Base-by-base conservation (phyloP, 2,113 vertebrate species). In the Atlantisia rogersi region DNA sequence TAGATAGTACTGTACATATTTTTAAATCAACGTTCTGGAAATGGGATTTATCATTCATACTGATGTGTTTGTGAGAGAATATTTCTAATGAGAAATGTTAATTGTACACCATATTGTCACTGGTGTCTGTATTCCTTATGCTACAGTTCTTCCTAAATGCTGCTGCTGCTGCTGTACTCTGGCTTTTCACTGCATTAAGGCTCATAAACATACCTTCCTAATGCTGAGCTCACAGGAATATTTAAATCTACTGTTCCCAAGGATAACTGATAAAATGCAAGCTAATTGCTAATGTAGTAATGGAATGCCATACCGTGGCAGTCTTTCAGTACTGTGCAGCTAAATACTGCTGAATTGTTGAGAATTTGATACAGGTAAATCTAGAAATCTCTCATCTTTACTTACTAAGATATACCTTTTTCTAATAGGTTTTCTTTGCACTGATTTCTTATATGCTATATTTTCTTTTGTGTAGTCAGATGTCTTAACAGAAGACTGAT, bases 361-460 rank as follows among this genome's bases (percentile, higher is more conserved):
- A 90, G 85, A 94, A 93, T 56, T 92, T 82, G 67, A 55, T 95
- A 85, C 87, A 96, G 85, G 65, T 95, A 89, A 97, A 96, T 86
- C 59, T 87, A 74, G 74, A 96, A 82, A 93, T 95, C 80, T 92
- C 42, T 95, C 13, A 25, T 93, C 88, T 92, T 95, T 83, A 88
- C 73, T 89, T 92, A 32, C 85, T 83, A 68, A 84, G 75, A 83
- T 78, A 95, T n/a, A 35, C 20, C 18, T 74, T 95, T 71, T 75
- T 70, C 15, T 35, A 90, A 59, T 67, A 89, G 19, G 22, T 85
- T n/a, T 88, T 67, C 60, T 70, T 86, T 95, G 82, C 67, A 85
- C 28, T 91, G 22, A 16, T 89, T 84, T 88, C 18, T 86, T 77
- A 32, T 42, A 28, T 92, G 32, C 70, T 95, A 3, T 93, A 18